Evolutionary conservation across 2,113 vertebrate genomes (phyloP).

Genomic region (Crotalus viridis): DNA sequence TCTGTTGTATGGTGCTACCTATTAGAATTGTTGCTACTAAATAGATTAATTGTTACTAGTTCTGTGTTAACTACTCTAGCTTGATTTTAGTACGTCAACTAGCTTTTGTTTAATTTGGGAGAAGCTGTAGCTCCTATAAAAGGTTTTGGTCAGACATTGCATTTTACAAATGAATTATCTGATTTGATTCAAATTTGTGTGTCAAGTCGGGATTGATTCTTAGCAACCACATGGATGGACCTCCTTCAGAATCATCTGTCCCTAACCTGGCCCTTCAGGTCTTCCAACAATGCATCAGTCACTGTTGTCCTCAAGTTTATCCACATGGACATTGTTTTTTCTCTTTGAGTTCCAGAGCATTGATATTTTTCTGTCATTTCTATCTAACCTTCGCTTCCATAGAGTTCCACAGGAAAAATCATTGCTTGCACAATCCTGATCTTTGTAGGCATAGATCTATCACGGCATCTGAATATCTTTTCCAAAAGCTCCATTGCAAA

Average conservation of each 20-base stretch:
- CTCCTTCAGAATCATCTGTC: background rate
- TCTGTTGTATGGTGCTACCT: background rate
- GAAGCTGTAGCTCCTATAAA: background rate
- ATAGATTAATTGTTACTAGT: background rate
- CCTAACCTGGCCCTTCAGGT: background rate
- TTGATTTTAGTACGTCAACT: slow-evolving; percentile 3
- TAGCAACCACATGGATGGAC: background rate
- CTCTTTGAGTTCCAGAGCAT: background rate
- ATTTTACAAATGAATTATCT: background rate
- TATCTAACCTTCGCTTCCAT: background rate
- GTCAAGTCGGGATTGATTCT: background rate
- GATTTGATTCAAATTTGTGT: background rate
- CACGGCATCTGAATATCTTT: background rate
- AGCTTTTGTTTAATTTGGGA: background rate
- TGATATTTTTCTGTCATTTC: background rate
- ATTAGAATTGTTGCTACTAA: slow-evolving; percentile 21
- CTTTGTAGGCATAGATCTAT: background rate
- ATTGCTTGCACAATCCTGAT: background rate
- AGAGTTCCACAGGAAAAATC: background rate
- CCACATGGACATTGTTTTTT: background rate
- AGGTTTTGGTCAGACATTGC: background rate
- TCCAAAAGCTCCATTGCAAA: background rate
- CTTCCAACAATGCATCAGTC: background rate
- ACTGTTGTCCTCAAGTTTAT: background rate
- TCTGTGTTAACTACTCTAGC: background rate